Conservation (phyloP, 1,140 invertebrate species). For the Aleiodes sp. region DNA sequence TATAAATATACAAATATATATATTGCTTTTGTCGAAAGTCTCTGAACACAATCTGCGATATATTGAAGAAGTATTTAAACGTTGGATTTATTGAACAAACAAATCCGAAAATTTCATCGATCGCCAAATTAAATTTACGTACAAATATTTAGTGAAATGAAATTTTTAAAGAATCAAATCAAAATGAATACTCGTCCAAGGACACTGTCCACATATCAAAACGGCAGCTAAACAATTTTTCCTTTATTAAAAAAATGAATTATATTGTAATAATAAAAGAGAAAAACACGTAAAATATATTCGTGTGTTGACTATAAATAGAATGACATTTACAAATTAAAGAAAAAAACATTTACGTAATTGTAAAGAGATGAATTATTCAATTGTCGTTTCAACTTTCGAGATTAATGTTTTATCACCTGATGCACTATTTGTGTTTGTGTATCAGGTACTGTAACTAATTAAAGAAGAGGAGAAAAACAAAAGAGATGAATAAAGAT, state of each 20-base stretch:
- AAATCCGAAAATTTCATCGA: background rate
- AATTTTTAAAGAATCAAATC: no score
- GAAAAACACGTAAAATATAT: background rate
- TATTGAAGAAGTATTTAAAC: background rate
- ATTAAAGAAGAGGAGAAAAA: background rate
- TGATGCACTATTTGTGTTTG: conserved; percentile 7
- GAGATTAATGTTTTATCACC: conserved; percentile 14
- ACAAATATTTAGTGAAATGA: no score
- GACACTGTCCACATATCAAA: conserved; percentile 5
- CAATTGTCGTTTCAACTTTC: background rate
- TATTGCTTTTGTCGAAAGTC: conserved; percentile 2
- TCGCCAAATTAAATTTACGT: background rate
- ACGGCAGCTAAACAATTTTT: background rate
- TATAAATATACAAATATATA: conserved; percentile 5
- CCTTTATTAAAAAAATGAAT: no score
- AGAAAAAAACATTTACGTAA: background rate
- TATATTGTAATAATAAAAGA: background rate
- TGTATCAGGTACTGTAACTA: background rate
- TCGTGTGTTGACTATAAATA: background rate
- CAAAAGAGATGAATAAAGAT: conserved; percentile 1
- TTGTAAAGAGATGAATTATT: background rate
- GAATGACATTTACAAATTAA: background rate
- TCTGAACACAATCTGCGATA: background rate
- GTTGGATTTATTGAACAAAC: background rate
- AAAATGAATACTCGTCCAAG: background rate